Evolutionary conservation across 2,113 vertebrate species (phyloP).

Genomic region (Rhinichthys klamathensis): DNA sequence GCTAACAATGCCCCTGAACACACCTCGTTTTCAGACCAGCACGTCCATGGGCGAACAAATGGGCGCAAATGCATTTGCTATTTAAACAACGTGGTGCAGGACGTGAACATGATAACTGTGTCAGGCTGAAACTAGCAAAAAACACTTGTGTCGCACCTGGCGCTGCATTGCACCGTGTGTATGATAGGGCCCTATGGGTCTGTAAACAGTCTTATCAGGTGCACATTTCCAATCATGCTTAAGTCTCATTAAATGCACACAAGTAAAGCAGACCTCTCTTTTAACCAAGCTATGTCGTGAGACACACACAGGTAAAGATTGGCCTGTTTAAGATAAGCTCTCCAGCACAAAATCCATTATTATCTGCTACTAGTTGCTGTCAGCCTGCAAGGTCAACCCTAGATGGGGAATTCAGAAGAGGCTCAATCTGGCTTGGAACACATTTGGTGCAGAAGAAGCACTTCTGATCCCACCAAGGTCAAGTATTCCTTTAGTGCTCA

Average conservation of each 20-base stretch:
- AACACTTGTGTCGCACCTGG: too few relatives aligned
- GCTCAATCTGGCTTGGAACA: conserved; percentile 10
- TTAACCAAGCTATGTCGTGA: not conserved
- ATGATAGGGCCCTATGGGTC: not conserved
- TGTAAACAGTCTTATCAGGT: conserved; percentile 29
- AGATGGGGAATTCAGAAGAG: conserved; percentile 26
- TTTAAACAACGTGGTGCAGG: too few relatives aligned
- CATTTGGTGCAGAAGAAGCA: not conserved
- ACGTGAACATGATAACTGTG: too few relatives aligned
- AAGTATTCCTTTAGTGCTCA: not conserved
- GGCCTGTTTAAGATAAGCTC: conserved; percentile 31
- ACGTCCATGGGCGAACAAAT: too few relatives aligned
- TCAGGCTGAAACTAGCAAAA: too few relatives aligned
- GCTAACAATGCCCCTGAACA: too few relatives aligned
- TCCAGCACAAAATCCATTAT: conserved; percentile 32
- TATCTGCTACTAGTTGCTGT: conserved; percentile 20
- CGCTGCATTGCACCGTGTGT: too few relatives aligned
- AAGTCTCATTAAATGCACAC: conserved; percentile 27
- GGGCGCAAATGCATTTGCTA: too few relatives aligned
- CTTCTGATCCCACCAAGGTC: conserved; percentile 20
- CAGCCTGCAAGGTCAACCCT: conserved; percentile 25
- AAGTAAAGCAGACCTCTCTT: conserved; percentile 35
- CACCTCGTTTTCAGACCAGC: too few relatives aligned
- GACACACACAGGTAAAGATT: conserved; percentile 26
- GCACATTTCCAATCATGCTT: not conserved